Percentiles rank a stretch among this genome's conserved stretches.
Conservation (phyloP, 2,888 invertebrate genomes). For the Nasonia oneida region DNA sequence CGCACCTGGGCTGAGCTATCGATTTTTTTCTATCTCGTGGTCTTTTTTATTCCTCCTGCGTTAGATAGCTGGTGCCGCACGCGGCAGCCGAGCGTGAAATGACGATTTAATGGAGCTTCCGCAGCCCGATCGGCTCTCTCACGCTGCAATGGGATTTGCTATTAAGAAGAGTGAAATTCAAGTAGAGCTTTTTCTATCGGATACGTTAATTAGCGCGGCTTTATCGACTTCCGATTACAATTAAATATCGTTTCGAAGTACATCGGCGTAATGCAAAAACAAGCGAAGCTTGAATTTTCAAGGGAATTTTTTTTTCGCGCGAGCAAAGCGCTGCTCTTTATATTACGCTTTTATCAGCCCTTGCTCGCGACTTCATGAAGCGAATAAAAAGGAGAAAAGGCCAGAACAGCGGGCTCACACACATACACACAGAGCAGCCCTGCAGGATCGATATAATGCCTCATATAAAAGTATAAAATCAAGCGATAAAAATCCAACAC, state of each 20-base stretch:
- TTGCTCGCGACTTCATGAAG: background rate
- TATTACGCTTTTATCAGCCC: too few relatives aligned
- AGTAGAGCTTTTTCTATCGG: background rate
- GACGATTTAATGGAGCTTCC: constrained; percentile 36
- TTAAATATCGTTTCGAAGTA: too few relatives aligned
- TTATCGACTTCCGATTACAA: too few relatives aligned
- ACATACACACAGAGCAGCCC: background rate
- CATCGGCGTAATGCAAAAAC: too few relatives aligned
- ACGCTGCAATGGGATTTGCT: background rate
- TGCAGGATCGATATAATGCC: background rate
- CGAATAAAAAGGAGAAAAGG: background rate
- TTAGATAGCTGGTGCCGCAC: background rate
- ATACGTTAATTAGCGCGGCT: background rate
- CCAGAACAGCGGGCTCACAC: too few relatives aligned
- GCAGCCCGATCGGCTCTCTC: background rate
- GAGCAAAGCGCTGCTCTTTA: too few relatives aligned
- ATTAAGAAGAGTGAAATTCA: constrained; percentile 7
- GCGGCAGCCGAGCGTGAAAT: background rate
- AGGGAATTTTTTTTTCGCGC: too few relatives aligned
- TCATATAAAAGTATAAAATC: background rate
- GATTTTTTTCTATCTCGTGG: background rate
- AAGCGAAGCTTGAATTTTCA: too few relatives aligned
- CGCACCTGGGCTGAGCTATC: background rate
- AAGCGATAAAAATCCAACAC: background rate
- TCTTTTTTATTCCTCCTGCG: background rate